Evolutionary conservation across 2,797 vertebrate species (phyloP).

Genomic region (Helicolenus hilgendorfi): DNA sequence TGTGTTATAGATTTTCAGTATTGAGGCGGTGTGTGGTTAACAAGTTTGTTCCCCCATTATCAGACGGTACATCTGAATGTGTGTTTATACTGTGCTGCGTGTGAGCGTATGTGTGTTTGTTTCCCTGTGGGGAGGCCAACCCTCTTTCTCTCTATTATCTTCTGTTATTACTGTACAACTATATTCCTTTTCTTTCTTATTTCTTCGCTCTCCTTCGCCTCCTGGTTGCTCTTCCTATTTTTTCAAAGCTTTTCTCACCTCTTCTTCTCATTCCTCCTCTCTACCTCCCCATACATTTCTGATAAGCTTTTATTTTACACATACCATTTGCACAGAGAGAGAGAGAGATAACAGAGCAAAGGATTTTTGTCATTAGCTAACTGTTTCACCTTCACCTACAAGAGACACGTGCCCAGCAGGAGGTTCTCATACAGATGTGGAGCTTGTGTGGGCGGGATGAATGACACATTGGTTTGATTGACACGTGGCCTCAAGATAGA

Average conservation of each 20-base stretch:
- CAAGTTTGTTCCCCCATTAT: conserved; percentile 54
- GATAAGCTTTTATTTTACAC: background rate
- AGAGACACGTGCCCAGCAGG: conserved; percentile 3
- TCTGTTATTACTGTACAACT: background rate
- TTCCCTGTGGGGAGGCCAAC: background rate
- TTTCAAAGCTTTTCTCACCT: background rate
- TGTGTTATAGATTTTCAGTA: conserved; percentile 27
- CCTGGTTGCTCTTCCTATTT: background rate
- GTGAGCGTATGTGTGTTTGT: background rate
- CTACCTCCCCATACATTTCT: background rate
- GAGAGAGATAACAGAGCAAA: background rate
- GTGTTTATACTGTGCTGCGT: background rate
- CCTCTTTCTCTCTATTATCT: background rate
- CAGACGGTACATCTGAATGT: conserved; percentile 7
- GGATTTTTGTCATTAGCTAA: background rate
- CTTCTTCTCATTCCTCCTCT: background rate
- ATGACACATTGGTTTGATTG: conserved; percentile 50
- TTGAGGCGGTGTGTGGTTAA: conserved; percentile 45
- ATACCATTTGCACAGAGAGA: background rate
- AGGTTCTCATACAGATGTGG: background rate
- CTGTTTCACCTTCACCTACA: conserved; percentile 15
- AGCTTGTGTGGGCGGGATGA: conserved; percentile 38
- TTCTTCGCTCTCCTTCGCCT: background rate
- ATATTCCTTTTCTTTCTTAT: background rate
- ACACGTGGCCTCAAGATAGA: conserved; percentile 53